These are phyloP conservation scores for Rhea pennata DNA, from an alignment of 2,113 vertebrate genomes.

Conservation along the genomic window DNA sequence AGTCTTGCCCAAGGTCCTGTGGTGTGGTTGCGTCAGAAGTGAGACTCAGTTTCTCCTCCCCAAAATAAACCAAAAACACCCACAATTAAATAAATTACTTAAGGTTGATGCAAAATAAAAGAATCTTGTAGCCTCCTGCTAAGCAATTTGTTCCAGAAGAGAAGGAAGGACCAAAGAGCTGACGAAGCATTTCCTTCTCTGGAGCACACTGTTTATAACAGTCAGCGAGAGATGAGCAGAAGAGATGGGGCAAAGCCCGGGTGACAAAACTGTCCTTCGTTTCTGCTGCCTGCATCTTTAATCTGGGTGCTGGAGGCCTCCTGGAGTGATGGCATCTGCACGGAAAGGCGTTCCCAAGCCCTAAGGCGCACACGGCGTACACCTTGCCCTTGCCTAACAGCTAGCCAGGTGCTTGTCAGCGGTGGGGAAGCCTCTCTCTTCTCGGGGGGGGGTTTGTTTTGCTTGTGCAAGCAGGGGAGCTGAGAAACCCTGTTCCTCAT, in stretches of 20 bases:
- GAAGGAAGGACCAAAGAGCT: not conserved
- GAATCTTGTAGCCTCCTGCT: not conserved
- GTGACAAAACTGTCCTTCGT: not conserved
- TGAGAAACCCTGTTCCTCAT: too few species aligned
- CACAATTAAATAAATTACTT: not conserved
- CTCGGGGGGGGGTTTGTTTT: not conserved
- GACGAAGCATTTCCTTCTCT: not conserved
- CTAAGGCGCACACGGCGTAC: not conserved
- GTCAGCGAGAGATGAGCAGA: not conserved
- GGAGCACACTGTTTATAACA: too few species aligned
- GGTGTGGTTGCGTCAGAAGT: not conserved
- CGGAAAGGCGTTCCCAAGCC: not conserved
- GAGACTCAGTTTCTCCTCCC: not conserved
- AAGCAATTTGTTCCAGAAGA: not conserved
- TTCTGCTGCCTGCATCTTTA: not conserved
- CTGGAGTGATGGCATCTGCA: not conserved
- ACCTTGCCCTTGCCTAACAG: not conserved
- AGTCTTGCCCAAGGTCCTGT: not conserved
- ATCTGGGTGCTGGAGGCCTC: not conserved
- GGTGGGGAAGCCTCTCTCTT: not conserved
- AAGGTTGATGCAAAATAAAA: not conserved
- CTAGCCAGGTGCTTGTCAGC: not conserved
- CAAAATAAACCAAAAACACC: not conserved
- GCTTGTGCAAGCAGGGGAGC: not conserved
- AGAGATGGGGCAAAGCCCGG: not conserved